phyloP scores from a whole-genome alignment of 2,113 vertebrate genomes.

The Suncus etruscus region DNA sequence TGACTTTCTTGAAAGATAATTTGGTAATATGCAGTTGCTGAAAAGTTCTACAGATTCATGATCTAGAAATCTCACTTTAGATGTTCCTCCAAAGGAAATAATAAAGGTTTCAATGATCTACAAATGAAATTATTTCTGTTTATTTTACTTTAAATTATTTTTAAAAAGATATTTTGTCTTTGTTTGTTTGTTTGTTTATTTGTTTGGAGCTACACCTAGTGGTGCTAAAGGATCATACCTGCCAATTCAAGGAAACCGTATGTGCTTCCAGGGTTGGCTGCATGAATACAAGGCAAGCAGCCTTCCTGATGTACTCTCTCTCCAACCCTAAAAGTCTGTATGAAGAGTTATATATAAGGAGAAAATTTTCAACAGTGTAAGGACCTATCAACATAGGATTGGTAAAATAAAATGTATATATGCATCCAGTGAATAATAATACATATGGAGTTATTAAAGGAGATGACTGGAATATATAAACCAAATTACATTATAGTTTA shows the following conservation, averaged over 20 bases:
- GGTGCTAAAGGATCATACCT: too few relatives aligned
- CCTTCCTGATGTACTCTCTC: too few relatives aligned
- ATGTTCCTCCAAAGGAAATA: neutral
- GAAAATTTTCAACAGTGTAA: conserved; percentile 2
- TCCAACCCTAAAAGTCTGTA: too few relatives aligned
- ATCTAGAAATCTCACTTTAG: conserved; percentile 33
- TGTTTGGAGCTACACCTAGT: too few relatives aligned
- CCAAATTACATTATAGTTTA: neutral
- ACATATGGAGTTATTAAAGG: neutral
- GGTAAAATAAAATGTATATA: neutral
- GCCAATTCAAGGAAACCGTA: too few relatives aligned
- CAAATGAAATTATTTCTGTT: conserved; percentile 12
- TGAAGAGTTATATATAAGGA: neutral
- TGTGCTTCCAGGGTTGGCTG: too few relatives aligned
- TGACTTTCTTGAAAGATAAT: conserved; percentile 14
- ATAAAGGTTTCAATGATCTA: neutral
- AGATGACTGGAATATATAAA: neutral
- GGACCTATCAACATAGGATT: neutral
- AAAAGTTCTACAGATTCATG: neutral
- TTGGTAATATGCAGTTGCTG: neutral
- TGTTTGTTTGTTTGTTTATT: too few relatives aligned
- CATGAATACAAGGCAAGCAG: too few relatives aligned
- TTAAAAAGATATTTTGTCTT: too few relatives aligned
- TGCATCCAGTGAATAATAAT: neutral
- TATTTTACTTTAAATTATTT: too few relatives aligned